Percentiles rank a stretch among this genome's conserved stretches.
phyloP scores from a whole-genome alignment of 2,797 vertebrate species.

The Sebastes minor region DNA sequence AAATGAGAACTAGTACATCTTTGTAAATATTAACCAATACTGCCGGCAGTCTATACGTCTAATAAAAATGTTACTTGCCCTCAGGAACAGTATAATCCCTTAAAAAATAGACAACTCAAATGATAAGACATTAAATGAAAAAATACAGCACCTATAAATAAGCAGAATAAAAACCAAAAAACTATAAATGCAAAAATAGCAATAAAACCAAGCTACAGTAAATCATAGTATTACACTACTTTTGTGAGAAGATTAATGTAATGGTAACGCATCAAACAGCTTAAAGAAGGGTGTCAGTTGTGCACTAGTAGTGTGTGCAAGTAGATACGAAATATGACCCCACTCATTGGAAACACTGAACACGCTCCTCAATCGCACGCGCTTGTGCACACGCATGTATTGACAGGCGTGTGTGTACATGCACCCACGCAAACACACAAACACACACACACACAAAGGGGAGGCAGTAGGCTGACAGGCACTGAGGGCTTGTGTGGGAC shows the following conservation, averaged over 20 bases:
- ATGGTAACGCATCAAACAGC: conserved; percentile 95
- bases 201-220: conserved; percentile 93
- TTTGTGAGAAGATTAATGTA: conserved; percentile 89
- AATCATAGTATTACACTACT: conserved; percentile 91
- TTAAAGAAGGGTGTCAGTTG: conserved; percentile 98
- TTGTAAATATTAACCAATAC: conserved; percentile 99
- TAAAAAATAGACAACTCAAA: conserved; percentile 90
- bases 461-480: conserved; percentile 96
- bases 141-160: conserved; percentile 99
- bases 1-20: conserved; percentile 96
- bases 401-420: conserved; percentile 58
- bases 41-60: conserved; percentile 99
- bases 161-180: conserved; percentile 96
- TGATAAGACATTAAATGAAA: conserved; percentile 90
- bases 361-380: conserved; percentile 74
- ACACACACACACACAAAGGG: conserved; percentile 67
- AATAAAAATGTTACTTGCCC: conserved; percentile 95
- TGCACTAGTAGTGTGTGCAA: conserved; percentile 97
- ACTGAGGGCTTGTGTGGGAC: conserved; percentile 81
- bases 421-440: conserved; percentile 32
- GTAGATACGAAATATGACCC: conserved; percentile 91
- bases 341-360: conserved; percentile 92
- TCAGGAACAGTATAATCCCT: conserved; percentile 92
- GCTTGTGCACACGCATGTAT: conserved; percentile 67
- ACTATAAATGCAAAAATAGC: conserved; percentile 97